Evolutionary conservation across 2,888 invertebrate genomes (phyloP), one percentile per base, ranked within the genome.

Genomic region (Lepidonotus clava): DNA sequence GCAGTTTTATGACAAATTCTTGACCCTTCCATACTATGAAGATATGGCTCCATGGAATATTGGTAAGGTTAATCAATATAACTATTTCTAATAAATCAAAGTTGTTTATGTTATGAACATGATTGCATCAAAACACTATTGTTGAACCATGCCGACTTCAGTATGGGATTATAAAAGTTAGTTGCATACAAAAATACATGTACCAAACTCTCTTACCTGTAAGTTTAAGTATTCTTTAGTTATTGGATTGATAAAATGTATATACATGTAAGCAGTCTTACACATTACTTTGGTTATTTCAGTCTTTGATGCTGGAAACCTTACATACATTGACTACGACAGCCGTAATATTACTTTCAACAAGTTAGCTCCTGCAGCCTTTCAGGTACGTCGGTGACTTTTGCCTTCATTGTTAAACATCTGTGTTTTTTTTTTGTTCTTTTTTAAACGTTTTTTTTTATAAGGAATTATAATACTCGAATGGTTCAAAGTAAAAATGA

Each of bases 31-130:
- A 14, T 83, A 88, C 18, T 89, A 88, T 87, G 89, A 89, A 77
- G 89, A 89, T 41, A 89, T 89, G 89, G 89, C 89, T 32, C 88
- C 89, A 24, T 89, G 89, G 89, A 89, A 89, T 85, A 89, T 89
- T 24, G 89, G 89, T 89, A 71, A 24, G 71, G 41, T n/a, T n/a
- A n/a, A n/a, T n/a, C n/a, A n/a, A n/a, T n/a, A n/a, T n/a, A n/a
- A n/a, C n/a, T n/a, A n/a, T n/a, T n/a, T n/a, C n/a, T n/a, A n/a
- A n/a, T n/a, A n/a, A n/a, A n/a, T n/a, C n/a, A n/a, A n/a, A n/a
- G n/a, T n/a, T n/a, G n/a, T n/a, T n/a, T n/a, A n/a, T n/a, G n/a
- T n/a, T n/a, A n/a, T n/a, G n/a, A n/a, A n/a, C n/a, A n/a, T n/a
- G n/a, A n/a, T n/a, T n/a, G n/a, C n/a, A n/a, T n/a, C n/a, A n/a